Evolutionary conservation across 2,113 vertebrate genomes (phyloP), one percentile per base, ranked within the genome.

Genomic region (Rhinolophus sinicus): DNA sequence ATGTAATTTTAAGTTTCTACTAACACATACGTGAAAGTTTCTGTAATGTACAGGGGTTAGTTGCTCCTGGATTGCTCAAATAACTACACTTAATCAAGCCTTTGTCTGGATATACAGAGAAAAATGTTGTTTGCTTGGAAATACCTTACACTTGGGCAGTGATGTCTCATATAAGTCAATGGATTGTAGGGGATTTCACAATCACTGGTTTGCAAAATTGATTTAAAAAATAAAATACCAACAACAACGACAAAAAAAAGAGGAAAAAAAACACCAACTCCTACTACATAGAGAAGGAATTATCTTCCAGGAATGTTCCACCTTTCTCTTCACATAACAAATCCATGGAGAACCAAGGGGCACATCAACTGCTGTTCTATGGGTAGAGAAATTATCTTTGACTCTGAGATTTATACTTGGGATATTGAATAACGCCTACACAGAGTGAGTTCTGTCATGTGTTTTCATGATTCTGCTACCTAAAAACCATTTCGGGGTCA

Each of bases 81-180:
- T 70, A 88, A 80, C 28, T 40, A 44, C 5, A n/a, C 14, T 93
- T 95, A 80, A 52, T 44, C 50, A 60, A 89, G 30, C 1, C 50
- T 64, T 65, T 87, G 44, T 70, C 75, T 44, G 44, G 18, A 76
- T 73, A 16, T 8, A 38, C 15, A 47, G 1, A 84, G 21, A 67
- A 80, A 93, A 95, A 92, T 54, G 24, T 33, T 75, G n/a, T 54
- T 77, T 87, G 14, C 58, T 89, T 92, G 90, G 10, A 85, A 83
- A 94, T 4, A 70, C 4, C 47, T 84, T 72, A 60, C 13, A 24
- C 33, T 50, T 75, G 67, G 81, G 22, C 69, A 14, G 8, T 60
- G 64, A 81, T 52, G 60, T 38, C 35, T 35, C 76, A 30, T 6
- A 16, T 26, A 4, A 33, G 35, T 7, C 64, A 88, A 1, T 65